Conservation (phyloP, 2,797 vertebrate genomes). For the Manis pentadactyla region DNA sequence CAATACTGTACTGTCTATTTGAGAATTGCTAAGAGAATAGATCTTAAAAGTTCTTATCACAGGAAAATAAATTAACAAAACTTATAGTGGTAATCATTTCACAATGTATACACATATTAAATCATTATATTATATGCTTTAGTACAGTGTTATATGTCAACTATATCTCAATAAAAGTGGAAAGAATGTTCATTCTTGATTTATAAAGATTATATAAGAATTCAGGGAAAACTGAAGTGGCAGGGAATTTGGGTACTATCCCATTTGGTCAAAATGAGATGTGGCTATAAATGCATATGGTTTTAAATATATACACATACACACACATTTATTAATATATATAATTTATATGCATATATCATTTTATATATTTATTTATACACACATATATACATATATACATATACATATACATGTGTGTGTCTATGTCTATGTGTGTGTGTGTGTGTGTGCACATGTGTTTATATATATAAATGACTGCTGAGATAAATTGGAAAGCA, state of each 20-base stretch:
- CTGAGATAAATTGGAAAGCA: not conserved
- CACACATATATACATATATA: not conserved
- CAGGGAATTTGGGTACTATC: not conserved
- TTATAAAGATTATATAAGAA: not conserved
- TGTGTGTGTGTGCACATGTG: too few relatives aligned
- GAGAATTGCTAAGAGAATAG: not conserved
- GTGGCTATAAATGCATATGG: not conserved
- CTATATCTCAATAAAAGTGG: not conserved
- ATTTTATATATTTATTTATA: not conserved
- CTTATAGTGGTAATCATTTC: not conserved
- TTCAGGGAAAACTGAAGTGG: not conserved
- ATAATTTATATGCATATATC: not conserved
- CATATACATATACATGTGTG: too few relatives aligned
- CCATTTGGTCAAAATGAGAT: not conserved
- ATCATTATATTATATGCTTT: not conserved
- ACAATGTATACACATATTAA: not conserved
- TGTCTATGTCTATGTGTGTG: too few relatives aligned
- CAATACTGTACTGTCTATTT: not conserved
- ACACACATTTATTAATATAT: not conserved
- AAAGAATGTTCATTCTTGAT: not conserved
- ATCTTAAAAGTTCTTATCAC: not conserved
- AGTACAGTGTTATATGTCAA: not conserved
- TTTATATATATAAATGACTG: not conserved
- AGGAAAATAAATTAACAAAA: not conserved
- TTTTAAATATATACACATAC: not conserved